Conservation (phyloP, 2,113 vertebrate genomes). For the Nothobranchius furzeri region DNA sequence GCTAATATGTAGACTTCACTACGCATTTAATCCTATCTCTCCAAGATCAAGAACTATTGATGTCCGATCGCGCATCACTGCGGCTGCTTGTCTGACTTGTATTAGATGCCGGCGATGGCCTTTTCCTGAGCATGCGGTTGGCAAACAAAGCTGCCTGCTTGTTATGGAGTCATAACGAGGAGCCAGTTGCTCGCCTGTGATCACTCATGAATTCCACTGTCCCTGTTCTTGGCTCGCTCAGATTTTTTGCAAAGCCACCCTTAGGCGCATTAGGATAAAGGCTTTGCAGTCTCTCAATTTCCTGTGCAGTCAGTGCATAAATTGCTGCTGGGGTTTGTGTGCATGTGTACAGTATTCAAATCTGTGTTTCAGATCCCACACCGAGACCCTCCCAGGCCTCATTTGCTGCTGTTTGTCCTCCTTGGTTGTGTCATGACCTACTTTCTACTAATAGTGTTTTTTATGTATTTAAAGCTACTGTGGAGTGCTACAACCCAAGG, state of each 20-base stretch:
- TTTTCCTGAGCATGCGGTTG: not conserved
- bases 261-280: slow-evolving; percentile 32
- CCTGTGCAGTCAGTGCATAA: slow-evolving; percentile 33
- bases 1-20: not conserved
- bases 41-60: not conserved
- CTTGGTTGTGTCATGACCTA: slow-evolving; percentile 70
- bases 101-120: not conserved
- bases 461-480: slow-evolving; percentile 83
- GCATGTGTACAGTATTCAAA: slow-evolving; percentile 58
- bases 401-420: slow-evolving; percentile 72
- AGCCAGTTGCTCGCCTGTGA: slow-evolving; percentile 10
- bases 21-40: not conserved
- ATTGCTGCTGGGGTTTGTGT: slow-evolving; percentile 31
- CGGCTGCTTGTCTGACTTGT: not conserved
- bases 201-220: slow-evolving; percentile 20
- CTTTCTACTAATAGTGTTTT: slow-evolving; percentile 52
- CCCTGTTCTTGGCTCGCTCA: slow-evolving; percentile 4
- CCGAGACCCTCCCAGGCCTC: slow-evolving; percentile 71
- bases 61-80: not conserved
- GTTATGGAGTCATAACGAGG: slow-evolving; percentile 3
- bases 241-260: slow-evolving; percentile 28
- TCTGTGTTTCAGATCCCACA: slow-evolving; percentile 61
- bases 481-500: slow-evolving; percentile 98
- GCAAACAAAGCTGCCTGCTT: not conserved
- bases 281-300: slow-evolving; percentile 38